A percentile compares a stretch with the other conserved stretches of the same genome.
Evolutionary conservation across 2,888 invertebrate genomes (phyloP).

Genomic region (Acrobasis repandana): DNA sequence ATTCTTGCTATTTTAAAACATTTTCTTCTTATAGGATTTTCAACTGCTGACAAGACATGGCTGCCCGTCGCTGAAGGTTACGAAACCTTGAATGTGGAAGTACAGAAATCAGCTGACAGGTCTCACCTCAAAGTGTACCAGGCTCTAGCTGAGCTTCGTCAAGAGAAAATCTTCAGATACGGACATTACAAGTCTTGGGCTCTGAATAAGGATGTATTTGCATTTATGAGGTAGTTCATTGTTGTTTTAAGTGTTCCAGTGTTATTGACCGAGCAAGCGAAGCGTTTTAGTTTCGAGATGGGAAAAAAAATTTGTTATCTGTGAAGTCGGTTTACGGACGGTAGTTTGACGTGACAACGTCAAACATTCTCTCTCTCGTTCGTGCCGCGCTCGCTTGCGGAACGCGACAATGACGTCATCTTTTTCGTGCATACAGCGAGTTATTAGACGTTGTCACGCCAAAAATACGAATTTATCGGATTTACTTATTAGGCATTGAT

Average conservation of each 20-base stretch:
- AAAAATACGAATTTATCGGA: no score
- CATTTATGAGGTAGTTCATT: constrained; percentile 72
- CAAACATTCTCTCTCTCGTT: no score
- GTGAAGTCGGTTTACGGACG: no score
- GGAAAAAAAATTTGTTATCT: no score
- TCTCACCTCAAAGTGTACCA: constrained; percentile 86
- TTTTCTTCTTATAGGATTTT: constrained; percentile 77
- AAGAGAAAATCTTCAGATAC: constrained; percentile 73
- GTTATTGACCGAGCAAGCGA: no score
- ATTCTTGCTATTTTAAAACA: neutral
- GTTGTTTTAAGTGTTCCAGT: neutral
- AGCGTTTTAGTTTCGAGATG: no score
- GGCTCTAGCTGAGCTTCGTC: constrained; percentile 78
- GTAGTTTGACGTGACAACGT: no score
- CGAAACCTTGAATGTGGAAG: constrained; percentile 81
- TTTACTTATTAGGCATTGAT: no score
- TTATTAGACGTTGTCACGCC: no score
- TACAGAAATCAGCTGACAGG: constrained; percentile 65
- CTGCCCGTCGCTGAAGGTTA: constrained; percentile 86
- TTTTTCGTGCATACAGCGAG: no score
- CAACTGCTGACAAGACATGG: constrained; percentile 83
- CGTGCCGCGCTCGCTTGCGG: no score
- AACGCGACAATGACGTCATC: no score
- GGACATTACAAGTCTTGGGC: constrained; percentile 81
- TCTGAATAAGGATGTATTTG: constrained; percentile 79